Base-by-base conservation (phyloP, 2,797 vertebrate genomes). In the Pseudochirops corinnae region DNA sequence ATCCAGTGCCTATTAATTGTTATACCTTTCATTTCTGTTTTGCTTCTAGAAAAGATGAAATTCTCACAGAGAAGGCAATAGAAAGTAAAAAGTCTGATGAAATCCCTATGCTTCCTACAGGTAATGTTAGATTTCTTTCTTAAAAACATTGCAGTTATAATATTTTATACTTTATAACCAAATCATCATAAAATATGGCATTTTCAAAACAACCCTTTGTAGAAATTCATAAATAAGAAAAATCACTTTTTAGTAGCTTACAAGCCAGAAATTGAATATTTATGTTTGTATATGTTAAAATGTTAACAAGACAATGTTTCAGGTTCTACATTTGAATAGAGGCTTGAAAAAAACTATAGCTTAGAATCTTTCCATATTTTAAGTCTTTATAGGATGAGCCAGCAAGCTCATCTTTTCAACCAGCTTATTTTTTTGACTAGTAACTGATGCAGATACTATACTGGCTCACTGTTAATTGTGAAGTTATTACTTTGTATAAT, bases 11-110 rank as follows among this genome's bases (percentile, higher is more conserved):
- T 91, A 56, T 67, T 93, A 24, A 96, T 62, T 62, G 94, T 50
- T 90, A 95, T 91, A 94, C 93, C 39, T 58, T 46, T 96, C 26
- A 46, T 98, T 97, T 96, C 67, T 98, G 55, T 96, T 98, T 93
- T 96, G 56, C 94, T 97, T 50, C 93, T 94, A 99, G 98, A 98
- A 98, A 98, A 97, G 98, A 98, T 90, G 98, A 98, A 97, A 93
- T 98, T 94, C 87, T 97, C 11, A 50, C 97, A 92, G 97, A 98
- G 90, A 98, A 98, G 96, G 94, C 92, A 29, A 90, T 97, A 92
- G 62, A 60, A 95, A 87, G 39, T 90, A 98, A 98, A 98, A 96
- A 97, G 58, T 9, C 92, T 0, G 97, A 96, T 55, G 97, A 98
- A 12, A 94, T 93, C 29, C 58, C 97, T 87, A 93, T 95, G 6